Evolutionary conservation across 1,140 invertebrate genomes (phyloP).

Genomic region (Cryptotermes secundus): DNA sequence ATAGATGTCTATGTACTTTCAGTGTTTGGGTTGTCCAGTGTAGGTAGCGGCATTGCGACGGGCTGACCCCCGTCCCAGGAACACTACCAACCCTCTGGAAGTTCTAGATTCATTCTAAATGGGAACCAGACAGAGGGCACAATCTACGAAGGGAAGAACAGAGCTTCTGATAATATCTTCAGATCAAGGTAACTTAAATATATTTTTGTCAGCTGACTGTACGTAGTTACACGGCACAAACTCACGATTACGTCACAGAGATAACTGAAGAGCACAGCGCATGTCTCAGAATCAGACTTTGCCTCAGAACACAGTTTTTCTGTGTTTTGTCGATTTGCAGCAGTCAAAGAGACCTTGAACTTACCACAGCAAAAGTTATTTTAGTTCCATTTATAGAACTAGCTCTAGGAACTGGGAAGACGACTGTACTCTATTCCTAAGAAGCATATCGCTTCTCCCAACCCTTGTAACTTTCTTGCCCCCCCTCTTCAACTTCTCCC

Average conservation of each 20-base stretch:
- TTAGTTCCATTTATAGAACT: not conserved
- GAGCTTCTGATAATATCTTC: too few relatives aligned
- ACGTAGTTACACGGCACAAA: not conserved
- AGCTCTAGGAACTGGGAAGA: not conserved
- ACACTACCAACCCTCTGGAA: too few relatives aligned
- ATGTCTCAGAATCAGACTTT: not conserved
- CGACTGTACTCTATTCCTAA: not conserved
- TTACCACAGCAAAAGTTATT: not conserved
- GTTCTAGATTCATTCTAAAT: too few relatives aligned
- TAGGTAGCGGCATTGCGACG: too few relatives aligned
- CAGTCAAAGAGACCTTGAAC: not conserved
- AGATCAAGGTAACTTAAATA: not conserved
- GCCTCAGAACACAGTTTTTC: not conserved
- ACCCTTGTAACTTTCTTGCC: constrained; percentile 1
- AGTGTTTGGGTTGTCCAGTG: too few relatives aligned
- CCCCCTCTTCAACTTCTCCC: not conserved
- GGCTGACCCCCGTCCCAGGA: too few relatives aligned
- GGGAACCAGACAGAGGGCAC: too few relatives aligned
- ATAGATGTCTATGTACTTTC: too few relatives aligned
- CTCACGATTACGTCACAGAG: not conserved
- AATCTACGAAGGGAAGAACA: too few relatives aligned
- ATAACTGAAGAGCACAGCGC: not conserved
- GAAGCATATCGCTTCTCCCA: constrained; percentile 1
- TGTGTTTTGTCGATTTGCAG: not conserved
- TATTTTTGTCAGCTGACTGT: not conserved